These are phyloP conservation scores for Calidris pugnax DNA, from an alignment of 2,113 vertebrate species.

Conservation along the genomic window DNA sequence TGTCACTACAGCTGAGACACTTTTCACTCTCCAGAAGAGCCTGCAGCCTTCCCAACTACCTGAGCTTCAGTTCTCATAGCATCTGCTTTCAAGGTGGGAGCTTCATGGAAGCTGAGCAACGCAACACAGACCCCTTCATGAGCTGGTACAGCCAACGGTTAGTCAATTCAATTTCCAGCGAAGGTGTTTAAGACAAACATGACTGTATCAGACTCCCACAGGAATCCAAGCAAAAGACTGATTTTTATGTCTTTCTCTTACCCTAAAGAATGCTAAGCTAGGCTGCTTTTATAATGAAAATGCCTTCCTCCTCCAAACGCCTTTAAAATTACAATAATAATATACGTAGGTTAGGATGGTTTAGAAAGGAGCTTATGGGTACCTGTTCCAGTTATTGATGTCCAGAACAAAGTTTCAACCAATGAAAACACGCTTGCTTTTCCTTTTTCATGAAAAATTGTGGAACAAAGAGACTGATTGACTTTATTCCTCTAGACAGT, in stretches of 20 bases:
- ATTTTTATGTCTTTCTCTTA: neutral
- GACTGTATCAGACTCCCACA: neutral
- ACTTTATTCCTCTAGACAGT: neutral
- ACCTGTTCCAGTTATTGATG: neutral
- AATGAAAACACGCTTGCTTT: neutral
- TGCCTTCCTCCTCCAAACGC: rapidly evolving
- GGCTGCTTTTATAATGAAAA: neutral
- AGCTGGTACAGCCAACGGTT: neutral
- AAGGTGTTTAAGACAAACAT: neutral
- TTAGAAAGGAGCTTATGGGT: neutral
- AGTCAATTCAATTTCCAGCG: neutral
- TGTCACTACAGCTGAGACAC: neutral
- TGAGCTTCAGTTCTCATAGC: neutral
- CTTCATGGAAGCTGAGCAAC: neutral
- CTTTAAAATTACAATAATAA: neutral
- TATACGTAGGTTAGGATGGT: neutral
- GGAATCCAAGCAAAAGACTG: neutral
- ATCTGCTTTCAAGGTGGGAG: neutral
- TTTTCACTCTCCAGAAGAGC: neutral
- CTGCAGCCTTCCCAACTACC: neutral
- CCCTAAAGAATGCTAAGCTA: neutral
- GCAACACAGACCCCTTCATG: neutral
- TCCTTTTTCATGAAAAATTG: neutral
- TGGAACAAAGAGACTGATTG: neutral
- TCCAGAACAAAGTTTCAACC: neutral